Conservation (phyloP, 2,888 invertebrate species). For the Exocentrus adspersus region DNA sequence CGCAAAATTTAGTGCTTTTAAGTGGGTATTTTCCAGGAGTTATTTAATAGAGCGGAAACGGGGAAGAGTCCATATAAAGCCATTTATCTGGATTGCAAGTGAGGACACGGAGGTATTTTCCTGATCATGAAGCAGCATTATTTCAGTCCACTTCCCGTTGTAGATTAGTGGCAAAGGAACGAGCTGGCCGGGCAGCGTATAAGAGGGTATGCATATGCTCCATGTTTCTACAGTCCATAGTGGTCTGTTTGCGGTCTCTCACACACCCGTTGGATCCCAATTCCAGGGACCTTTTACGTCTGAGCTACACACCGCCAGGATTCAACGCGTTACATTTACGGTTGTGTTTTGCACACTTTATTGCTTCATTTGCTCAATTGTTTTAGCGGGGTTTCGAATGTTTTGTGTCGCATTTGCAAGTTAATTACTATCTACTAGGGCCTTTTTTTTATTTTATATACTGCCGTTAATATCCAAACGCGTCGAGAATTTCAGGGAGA, state of each 20-base stretch:
- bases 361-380: conserved; percentile 47
- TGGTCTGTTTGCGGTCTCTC: conserved; percentile 40
- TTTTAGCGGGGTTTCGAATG: conserved; percentile 40
- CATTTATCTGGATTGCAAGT: conserved; percentile 40
- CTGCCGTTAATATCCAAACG: conserved; percentile 9
- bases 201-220: conserved; percentile 35
- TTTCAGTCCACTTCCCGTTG: conserved; percentile 42
- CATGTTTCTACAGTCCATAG: conserved; percentile 39
- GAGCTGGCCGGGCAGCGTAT: conserved; percentile 30
- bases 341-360: conserved; percentile 43
- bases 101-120: conserved; percentile 43
- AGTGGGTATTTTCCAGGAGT: conserved; percentile 35
- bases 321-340: conserved; percentile 43
- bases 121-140: conserved; percentile 42
- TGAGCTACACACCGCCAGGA: conserved; percentile 30
- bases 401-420: conserved; percentile 37
- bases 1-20: conserved; percentile 35
- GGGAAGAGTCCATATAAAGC: conserved; percentile 37
- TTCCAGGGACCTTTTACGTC: conserved; percentile 39
- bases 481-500: conserved; percentile 7
- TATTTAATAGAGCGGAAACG: conserved; percentile 41
- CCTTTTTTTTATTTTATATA: conserved; percentile 10
- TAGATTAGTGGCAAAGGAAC: conserved; percentile 39
- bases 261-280: conserved; percentile 35
- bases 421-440: conserved; percentile 38